Evolutionary conservation across 2,113 vertebrate genomes (phyloP).

Genomic region (Steatornis caripensis): DNA sequence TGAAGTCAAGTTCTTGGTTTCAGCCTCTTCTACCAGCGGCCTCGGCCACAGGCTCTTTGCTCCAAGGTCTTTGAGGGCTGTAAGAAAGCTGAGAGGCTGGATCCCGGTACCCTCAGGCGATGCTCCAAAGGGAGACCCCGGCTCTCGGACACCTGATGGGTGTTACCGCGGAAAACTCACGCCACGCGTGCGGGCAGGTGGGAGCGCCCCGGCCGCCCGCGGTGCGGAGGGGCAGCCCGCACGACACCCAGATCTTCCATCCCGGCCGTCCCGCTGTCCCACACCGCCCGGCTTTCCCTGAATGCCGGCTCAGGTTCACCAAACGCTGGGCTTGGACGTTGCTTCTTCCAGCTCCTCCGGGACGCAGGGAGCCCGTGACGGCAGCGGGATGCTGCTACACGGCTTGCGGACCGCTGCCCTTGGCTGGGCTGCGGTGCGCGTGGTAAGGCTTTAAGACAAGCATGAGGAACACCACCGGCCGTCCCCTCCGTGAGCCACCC

Average conservation of each 20-base stretch:
- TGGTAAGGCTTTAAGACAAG: background rate
- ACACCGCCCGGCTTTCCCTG: rapidly evolving
- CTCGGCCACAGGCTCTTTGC: background rate
- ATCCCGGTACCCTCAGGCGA: background rate
- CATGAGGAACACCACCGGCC: background rate
- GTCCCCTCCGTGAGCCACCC: background rate
- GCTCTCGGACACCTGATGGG: background rate
- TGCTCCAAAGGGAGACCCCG: background rate
- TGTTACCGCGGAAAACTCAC: background rate
- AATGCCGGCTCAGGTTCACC: background rate
- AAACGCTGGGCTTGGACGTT: background rate
- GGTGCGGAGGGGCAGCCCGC: no score
- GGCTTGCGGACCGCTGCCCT: rapidly evolving
- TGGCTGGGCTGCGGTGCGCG: background rate
- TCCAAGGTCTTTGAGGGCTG: background rate
- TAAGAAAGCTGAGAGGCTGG: background rate
- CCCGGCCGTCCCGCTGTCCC: rapidly evolving
- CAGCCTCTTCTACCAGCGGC: background rate
- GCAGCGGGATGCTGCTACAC: rapidly evolving
- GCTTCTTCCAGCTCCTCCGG: background rate
- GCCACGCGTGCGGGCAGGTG: rapidly evolving
- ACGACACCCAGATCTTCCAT: rapidly evolving
- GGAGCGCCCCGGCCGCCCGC: no score
- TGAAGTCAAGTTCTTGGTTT: background rate
- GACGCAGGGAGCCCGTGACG: rapidly evolving